Percentiles rank a stretch among this genome's conserved stretches.
phyloP scores from a whole-genome alignment of 2,888 invertebrate genomes.

The Tetheella fluctuosa region DNA sequence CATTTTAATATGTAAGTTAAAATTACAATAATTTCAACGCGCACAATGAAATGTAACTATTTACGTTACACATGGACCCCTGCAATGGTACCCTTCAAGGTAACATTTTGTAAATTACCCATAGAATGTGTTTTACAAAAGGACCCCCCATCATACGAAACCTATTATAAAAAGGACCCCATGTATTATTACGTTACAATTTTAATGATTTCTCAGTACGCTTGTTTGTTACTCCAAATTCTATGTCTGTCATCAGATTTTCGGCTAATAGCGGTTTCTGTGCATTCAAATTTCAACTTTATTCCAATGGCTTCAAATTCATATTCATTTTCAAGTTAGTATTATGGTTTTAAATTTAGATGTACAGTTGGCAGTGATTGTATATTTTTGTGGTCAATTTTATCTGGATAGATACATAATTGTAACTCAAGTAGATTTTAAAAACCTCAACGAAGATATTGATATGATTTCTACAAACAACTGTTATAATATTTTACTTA shows the following conservation, averaged over 20 bases:
- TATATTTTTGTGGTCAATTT: background rate
- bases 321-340: background rate
- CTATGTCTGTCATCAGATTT: constrained; percentile 37
- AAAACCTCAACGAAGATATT: background rate
- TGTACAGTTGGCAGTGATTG: background rate
- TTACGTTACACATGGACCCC: constrained; percentile 53
- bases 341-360: background rate
- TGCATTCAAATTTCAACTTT: background rate
- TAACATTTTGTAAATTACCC: constrained; percentile 72
- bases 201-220: constrained; percentile 70
- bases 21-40: constrained; percentile 74
- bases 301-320: background rate
- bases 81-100: constrained; percentile 48
- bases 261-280: constrained; percentile 4
- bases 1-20: constrained; percentile 33
- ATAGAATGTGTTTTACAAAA: constrained; percentile 56
- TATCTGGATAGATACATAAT: background rate
- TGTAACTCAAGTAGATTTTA: background rate
- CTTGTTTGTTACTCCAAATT: constrained; percentile 36
- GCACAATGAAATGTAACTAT: constrained; percentile 72
- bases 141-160: constrained; percentile 69
- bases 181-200: constrained; percentile 77
- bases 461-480: too few relatives aligned
- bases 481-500: too few relatives aligned
- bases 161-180: constrained; percentile 74